phyloP scores from a whole-genome alignment of 1,140 invertebrate species.

The Riptortus pedestris region DNA sequence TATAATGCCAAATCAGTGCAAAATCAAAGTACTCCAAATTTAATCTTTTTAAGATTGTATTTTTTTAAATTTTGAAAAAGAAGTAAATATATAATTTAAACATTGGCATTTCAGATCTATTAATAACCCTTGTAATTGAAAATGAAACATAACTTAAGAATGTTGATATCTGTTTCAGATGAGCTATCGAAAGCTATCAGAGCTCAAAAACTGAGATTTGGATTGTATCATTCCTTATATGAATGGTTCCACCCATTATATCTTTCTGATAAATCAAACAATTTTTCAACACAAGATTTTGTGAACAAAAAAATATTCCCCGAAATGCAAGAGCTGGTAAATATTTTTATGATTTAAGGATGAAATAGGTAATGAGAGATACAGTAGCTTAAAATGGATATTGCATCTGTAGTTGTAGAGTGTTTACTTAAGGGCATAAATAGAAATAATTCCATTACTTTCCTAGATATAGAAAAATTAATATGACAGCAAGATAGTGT shows the following conservation, averaged over 20 bases:
- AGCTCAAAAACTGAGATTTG: conserved; percentile 58
- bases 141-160: no score
- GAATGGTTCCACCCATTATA: conserved; percentile 89
- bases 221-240: conserved; percentile 79
- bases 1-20: no score
- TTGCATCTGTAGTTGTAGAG: no score
- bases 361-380: no score
- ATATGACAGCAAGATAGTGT: neutral
- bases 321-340: conserved; percentile 61
- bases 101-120: no score
- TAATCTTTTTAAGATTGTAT: no score
- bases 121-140: no score
- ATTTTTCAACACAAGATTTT: conserved; percentile 56
- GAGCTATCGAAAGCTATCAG: conserved; percentile 63
- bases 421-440: neutral
- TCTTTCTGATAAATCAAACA: conserved; percentile 55
- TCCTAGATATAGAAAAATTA: neutral
- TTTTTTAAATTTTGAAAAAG: no score
- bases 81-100: no score
- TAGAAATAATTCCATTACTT: neutral
- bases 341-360: neutral
- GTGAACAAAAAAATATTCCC: conserved; percentile 57
- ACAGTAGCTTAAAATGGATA: no score
- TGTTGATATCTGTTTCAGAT: conserved; percentile 41
- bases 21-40: no score